Evolutionary conservation across 2,888 invertebrate genomes (phyloP).

Genomic region (Elysia crispata): DNA sequence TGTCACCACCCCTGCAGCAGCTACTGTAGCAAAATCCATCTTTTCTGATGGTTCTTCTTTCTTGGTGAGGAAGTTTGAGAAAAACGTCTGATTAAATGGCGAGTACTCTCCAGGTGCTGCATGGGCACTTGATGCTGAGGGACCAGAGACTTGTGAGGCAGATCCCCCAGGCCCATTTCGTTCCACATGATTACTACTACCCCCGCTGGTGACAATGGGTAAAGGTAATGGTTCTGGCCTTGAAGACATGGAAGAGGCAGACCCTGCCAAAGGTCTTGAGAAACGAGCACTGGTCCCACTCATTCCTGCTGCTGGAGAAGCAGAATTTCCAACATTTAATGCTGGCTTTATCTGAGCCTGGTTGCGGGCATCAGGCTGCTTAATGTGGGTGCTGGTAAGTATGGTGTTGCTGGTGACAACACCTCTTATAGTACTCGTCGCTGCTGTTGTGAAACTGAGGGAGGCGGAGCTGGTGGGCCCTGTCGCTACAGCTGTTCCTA

Average conservation of each 20-base stretch:
- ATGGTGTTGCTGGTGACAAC: constrained; percentile 37
- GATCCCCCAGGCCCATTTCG: constrained; percentile 36
- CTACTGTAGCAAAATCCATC: constrained; percentile 86
- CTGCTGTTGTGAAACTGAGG: constrained; percentile 34
- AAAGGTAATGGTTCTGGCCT: constrained; percentile 65
- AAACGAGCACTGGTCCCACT: constrained; percentile 3
- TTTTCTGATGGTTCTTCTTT: constrained; percentile 75
- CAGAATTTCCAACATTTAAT: not conserved
- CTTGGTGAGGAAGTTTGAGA: constrained; percentile 80
- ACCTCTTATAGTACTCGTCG: constrained; percentile 41
- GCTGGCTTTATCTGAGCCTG: constrained; percentile 35
- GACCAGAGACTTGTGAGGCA: constrained; percentile 23
- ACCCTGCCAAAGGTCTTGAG: constrained; percentile 6
- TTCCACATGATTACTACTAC: constrained; percentile 21
- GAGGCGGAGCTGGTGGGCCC: constrained; percentile 32
- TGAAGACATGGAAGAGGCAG: not conserved
- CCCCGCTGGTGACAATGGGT: constrained; percentile 65
- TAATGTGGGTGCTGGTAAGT: constrained; percentile 30
- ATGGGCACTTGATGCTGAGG: not conserved
- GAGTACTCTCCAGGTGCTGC: constrained; percentile 86
- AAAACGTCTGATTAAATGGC: constrained; percentile 87
- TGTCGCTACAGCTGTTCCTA: too few species aligned
- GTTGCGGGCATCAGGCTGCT: constrained; percentile 12
- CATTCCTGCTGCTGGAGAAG: constrained; percentile 2
- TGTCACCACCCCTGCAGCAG: constrained; percentile 81